phyloP scores from a whole-genome alignment of 2,797 vertebrate species.

The Hafferia zeledoni region DNA sequence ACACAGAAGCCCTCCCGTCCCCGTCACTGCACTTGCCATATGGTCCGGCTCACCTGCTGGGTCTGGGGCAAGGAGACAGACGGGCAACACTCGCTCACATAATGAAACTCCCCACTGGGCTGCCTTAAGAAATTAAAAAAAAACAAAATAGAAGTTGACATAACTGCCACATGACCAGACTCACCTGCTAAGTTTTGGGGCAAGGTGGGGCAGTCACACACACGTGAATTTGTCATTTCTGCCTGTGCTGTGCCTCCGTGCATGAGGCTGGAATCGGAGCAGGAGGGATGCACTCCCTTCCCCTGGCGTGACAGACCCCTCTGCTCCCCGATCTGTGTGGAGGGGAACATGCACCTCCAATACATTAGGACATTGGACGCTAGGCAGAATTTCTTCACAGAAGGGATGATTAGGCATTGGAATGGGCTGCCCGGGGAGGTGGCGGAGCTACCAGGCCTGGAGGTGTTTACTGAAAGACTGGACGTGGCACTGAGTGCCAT shows the following conservation, averaged over 20 bases:
- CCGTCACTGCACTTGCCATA: constrained; percentile 5
- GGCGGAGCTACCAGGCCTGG: background rate
- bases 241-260: background rate
- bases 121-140: background rate
- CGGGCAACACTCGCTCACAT: constrained; percentile 5
- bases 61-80: constrained; percentile 21
- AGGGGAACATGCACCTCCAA: accelerated
- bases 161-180: background rate
- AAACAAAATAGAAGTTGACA: background rate
- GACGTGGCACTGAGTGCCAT: background rate
- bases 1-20: background rate
- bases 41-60: constrained; percentile 51
- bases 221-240: background rate
- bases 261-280: accelerated
- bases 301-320: too few species aligned
- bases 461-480: too few species aligned
- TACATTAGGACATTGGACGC: background rate
- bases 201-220: background rate
- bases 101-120: constrained; percentile 39
- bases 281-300: accelerated
- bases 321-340: background rate
- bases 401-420: too few species aligned
- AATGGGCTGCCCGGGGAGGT: background rate
- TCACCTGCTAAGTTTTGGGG: constrained; percentile 18
- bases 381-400: background rate